Evolutionary conservation across 2,113 vertebrate species (phyloP), one percentile per base, ranked within the genome.

Genomic region (Oophaga pumilio): DNA sequence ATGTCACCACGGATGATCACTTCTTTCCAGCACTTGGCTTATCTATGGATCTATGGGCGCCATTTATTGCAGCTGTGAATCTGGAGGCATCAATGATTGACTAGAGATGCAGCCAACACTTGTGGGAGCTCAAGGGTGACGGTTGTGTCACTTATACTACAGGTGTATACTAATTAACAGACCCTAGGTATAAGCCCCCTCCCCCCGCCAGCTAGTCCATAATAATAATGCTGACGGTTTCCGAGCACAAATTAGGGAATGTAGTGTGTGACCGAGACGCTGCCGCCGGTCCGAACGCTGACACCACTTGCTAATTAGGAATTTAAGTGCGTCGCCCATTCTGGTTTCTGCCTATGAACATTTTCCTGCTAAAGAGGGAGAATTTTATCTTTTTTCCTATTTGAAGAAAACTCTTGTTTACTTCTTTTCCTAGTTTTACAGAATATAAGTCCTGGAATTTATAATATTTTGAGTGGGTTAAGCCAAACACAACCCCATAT

Each of bases 61-160:
- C 53, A 8, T 64, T 20, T 64, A 8, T 64, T 5, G 20, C 17
- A 62, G 20, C 8, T 20, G 1, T 4, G 8, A 62, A 0, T 73
- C n/a, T 2, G 28, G 33, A 71, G 56, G 14, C 22, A 74, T 82
- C 33, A 82, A 86, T 60, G n/a, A 76, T 62, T 59, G 66, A 71
- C 86, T 59, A 60, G 22, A 81, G 52, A 56, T 71, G 17, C 59
- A 24, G 50, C 12, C 17, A 8, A 26, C 11, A 1, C 17, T 7
- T 26, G 68, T 59, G 5, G 66, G 79, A 33, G 86, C 76, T 76
- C 86, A 88, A 88, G 69, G 86, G 79, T 88, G 69, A 83, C 69
- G 22, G 28, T 60, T 33, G 60, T 81, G 79, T 74, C 43, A 88
- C 76, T 50, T 69, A 62, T 53, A 62, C 56, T 82, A 13, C 57